Evolutionary conservation across 2,113 vertebrate genomes (phyloP), one percentile per base, ranked within the genome.

Genomic region (Perca schrenkii): DNA sequence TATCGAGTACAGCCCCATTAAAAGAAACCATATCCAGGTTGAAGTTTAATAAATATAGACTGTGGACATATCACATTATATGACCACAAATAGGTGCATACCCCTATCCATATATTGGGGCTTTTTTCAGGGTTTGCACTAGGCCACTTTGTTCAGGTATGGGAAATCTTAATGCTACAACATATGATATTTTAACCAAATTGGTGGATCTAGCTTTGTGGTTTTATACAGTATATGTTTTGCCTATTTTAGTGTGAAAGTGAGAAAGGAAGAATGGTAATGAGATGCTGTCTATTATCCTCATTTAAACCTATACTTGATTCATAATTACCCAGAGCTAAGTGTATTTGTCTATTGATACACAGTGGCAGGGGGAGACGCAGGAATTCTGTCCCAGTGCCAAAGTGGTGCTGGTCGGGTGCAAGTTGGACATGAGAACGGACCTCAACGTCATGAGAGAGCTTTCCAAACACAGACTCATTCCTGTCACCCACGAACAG

Each of bases 331-430:
- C 6, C 10, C 7, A 19, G 2, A 64, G 5, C 46, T 19, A 83
- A 34, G 17, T 40, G 10, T 70, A 2, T 70, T 62, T 80, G 34
- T 82, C 43, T 74, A 10, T 52, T 72, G 7, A 40, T 4, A 36
- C 64, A 54, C 92, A 99, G 98, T 99, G 98, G 98, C 98, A 98
- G 90, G 96, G 96, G 21, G 97, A 99, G 85, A 97, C 96, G 0
- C 97, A 98, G 93, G 98, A 98, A 93, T 99, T 99, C 94, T 99
- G 98, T 89, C 98, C 98, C 75, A 97, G 95, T 0, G 98, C 98
- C 6, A 99, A 99, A 94, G 95, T 99, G n/a, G 97, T 99, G 70
- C 95, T 99, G 87, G 98, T 99, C 0, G 98, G 98, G 92, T 99
- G 97, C 93, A 99, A 99, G 91, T 88, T 98, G 95, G 98, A 99